These are phyloP conservation scores for Omphaloscelis lunosa DNA, from an alignment of 2,888 invertebrate genomes.

Conservation along the genomic window DNA sequence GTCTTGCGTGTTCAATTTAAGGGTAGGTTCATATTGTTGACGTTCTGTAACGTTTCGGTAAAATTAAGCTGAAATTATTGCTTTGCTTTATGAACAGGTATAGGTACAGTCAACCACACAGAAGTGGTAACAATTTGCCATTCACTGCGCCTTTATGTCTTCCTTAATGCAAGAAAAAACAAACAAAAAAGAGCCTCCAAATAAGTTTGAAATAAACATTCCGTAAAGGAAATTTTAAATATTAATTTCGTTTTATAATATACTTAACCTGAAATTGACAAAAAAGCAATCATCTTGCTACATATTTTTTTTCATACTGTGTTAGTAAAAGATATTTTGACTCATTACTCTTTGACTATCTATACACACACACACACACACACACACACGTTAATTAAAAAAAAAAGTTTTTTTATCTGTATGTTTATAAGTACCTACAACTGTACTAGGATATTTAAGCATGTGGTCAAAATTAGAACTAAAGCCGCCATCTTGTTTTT, in stretches of 20 bases:
- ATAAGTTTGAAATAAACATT: neutral
- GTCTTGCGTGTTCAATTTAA: conserved; percentile 45
- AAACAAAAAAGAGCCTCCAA: neutral
- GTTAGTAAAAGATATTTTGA: neutral
- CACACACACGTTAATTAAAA: no score
- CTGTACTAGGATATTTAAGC: neutral
- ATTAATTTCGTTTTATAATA: neutral
- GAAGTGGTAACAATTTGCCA: neutral
- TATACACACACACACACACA: no score
- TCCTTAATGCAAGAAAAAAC: neutral
- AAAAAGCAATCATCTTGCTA: neutral
- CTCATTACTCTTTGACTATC: neutral
- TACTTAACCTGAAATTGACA: neutral
- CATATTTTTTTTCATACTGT: neutral
- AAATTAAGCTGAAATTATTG: neutral
- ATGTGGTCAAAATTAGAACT: neutral
- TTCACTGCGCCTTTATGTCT: neutral
- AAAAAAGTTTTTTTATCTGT: no score
- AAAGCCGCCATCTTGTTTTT: no score
- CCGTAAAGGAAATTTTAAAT: neutral
- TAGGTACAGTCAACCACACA: neutral
- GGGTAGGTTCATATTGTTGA: neutral
- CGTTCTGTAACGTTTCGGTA: neutral
- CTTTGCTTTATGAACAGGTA: neutral
- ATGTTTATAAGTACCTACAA: neutral